Conservation (phyloP, 2,113 vertebrate genomes). For the Picathartes gymnocephalus region DNA sequence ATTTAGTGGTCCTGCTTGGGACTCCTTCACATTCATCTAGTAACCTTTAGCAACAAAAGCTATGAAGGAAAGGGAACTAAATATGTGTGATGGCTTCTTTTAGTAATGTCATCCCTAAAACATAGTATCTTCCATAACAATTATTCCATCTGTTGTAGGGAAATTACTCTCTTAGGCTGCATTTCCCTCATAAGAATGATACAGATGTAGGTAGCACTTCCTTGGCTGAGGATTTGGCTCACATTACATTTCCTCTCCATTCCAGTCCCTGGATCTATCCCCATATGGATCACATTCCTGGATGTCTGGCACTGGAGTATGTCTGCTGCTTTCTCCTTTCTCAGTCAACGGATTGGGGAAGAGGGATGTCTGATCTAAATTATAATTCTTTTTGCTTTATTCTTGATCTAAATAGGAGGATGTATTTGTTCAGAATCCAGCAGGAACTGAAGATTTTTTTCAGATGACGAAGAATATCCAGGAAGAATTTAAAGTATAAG, state of each 20-base stretch:
- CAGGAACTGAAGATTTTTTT: background rate
- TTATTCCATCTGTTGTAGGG: background rate
- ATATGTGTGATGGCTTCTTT: background rate
- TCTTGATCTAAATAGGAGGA: background rate
- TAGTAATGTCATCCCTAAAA: background rate
- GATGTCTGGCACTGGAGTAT: background rate
- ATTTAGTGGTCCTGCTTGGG: background rate
- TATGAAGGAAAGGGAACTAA: background rate
- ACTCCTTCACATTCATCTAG: background rate
- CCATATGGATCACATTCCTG: background rate
- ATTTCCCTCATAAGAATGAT: background rate
- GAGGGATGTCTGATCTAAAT: background rate
- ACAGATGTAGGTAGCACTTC: background rate
- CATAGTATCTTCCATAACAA: background rate
- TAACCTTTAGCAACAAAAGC: background rate
- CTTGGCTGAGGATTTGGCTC: background rate
- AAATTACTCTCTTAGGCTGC: background rate
- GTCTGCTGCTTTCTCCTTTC: background rate
- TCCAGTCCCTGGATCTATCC: background rate
- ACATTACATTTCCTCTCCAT: background rate
- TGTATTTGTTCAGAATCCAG: background rate
- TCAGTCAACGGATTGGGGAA: background rate
- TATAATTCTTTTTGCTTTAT: background rate
- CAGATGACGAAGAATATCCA: background rate
- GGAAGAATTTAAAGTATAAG: background rate